A percentile compares a stretch with the other conserved stretches of the same genome.
Conservation (phyloP, 2,797 vertebrate species). For the Toxotes lorentzi region DNA sequence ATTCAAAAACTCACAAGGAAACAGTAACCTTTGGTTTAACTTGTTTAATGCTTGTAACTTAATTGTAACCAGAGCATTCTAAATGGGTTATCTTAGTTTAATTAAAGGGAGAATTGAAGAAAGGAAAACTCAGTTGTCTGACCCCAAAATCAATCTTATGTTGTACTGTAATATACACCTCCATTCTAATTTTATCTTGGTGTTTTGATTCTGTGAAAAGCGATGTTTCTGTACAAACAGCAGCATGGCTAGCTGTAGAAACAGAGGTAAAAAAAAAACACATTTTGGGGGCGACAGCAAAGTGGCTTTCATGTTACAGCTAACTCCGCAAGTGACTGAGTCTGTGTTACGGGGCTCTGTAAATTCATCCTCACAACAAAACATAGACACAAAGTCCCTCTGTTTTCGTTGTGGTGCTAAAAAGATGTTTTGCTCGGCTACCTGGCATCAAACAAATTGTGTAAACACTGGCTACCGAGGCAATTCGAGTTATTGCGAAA, state of each 20-base stretch:
- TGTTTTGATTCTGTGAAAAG: slow-evolving; percentile 25
- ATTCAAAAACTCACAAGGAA: slow-evolving; percentile 7
- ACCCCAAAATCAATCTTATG: slow-evolving; percentile 41
- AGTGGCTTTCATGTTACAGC: slow-evolving; percentile 51
- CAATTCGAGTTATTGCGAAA: slow-evolving; percentile 45
- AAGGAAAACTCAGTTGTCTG: slow-evolving; percentile 43
- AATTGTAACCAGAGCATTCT: slow-evolving; percentile 30
- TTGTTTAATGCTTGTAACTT: slow-evolving; percentile 25
- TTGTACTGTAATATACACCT: slow-evolving; percentile 1
- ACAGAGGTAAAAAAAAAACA: slow-evolving; percentile 9
- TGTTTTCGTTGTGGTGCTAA: slow-evolving; percentile 23
- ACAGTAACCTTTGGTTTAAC: slow-evolving; percentile 23
- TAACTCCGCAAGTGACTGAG: slow-evolving; percentile 29
- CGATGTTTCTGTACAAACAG: neutral
- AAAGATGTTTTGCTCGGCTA: slow-evolving; percentile 33
- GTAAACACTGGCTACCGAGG: slow-evolving; percentile 25
- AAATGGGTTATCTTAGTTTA: slow-evolving; percentile 42
- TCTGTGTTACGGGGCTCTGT: slow-evolving; percentile 32
- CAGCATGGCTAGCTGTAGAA: neutral
- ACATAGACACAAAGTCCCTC: slow-evolving; percentile 26
- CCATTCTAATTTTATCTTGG: neutral
- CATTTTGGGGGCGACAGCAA: slow-evolving; percentile 27
- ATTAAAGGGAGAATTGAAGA: slow-evolving; percentile 44
- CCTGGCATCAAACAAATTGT: slow-evolving; percentile 57
- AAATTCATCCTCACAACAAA: slow-evolving; percentile 60